phyloP scores from a whole-genome alignment of 2,888 invertebrate species.

The Gerris lacustris region DNA sequence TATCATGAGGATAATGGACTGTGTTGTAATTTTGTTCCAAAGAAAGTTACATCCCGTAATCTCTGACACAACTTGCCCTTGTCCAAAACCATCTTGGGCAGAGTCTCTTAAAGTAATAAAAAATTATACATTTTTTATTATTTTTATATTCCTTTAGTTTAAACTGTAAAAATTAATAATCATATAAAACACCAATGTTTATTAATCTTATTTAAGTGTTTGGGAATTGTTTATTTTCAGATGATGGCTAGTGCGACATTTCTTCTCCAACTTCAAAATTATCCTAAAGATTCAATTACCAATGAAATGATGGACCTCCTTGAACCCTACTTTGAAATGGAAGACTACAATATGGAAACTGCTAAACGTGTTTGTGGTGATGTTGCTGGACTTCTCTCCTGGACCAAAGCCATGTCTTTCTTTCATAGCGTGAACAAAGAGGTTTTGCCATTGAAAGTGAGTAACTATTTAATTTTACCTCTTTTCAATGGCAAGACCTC shows the following conservation, averaged over 20 bases:
- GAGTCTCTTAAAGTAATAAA: conserved; percentile 72
- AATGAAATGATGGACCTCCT: conserved; percentile 93
- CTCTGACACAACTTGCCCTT: conserved; percentile 65
- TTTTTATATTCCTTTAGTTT: too few species aligned
- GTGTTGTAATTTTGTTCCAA: conserved; percentile 84
- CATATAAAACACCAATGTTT: too few species aligned
- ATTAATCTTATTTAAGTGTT: too few species aligned
- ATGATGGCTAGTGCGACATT: conserved; percentile 95
- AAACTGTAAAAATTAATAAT: too few species aligned
- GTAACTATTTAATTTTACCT: conserved; percentile 5
- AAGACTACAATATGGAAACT: conserved; percentile 93
- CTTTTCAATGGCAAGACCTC: not conserved
- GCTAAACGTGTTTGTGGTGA: conserved; percentile 93
- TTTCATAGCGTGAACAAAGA: conserved; percentile 95
- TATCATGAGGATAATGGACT: conserved; percentile 97
- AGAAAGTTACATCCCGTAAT: conserved; percentile 70
- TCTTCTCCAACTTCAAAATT: conserved; percentile 78
- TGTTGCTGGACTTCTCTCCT: conserved; percentile 85
- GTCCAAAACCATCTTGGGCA: conserved; percentile 90
- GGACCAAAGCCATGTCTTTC: conserved; percentile 93
- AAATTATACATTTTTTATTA: too few species aligned
- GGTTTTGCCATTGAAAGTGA: conserved; percentile 73
- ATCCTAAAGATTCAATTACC: conserved; percentile 91
- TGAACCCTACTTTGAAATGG: conserved; percentile 85
- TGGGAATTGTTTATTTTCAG: conserved; percentile 37